A percentile compares a stretch with the other conserved stretches of the same genome.
Conservation (phyloP, 1,140 invertebrate species). For the Mya arenaria region DNA sequence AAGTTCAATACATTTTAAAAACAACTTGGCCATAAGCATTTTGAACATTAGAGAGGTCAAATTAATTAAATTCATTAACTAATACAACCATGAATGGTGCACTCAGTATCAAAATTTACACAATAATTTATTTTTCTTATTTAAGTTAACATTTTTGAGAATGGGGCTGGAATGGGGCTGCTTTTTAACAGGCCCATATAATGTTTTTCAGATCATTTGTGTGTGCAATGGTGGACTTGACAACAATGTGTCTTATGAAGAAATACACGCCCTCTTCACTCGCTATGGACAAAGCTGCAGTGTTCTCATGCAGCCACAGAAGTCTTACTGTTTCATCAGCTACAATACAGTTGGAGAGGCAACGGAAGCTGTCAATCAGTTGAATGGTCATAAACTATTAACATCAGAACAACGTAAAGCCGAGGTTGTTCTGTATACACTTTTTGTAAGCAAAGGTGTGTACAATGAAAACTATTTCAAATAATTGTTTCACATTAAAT, state of each 20-base stretch:
- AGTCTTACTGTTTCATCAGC: constrained; percentile 89
- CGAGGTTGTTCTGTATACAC: constrained; percentile 84
- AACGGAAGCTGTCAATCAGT: constrained; percentile 82
- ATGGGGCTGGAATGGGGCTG: neutral
- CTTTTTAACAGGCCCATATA: neutral
- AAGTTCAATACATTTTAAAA: neutral
- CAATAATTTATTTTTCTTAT: neutral
- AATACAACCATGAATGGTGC: neutral
- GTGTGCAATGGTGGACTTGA: constrained; percentile 90
- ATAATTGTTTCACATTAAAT: too few species aligned
- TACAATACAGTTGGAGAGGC: constrained; percentile 83
- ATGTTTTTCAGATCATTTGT: constrained; percentile 82
- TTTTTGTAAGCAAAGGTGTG: constrained; percentile 84
- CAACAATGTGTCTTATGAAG: constrained; percentile 86
- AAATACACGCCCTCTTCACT: constrained; percentile 83
- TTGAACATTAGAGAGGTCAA: neutral
- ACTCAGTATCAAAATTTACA: neutral
- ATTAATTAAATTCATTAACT: neutral
- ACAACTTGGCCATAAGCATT: neutral
- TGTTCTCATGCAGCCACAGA: constrained; percentile 86
- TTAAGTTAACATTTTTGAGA: neutral
- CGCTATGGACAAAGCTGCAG: constrained; percentile 82
- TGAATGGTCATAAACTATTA: constrained; percentile 76
- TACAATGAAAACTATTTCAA: too few species aligned
- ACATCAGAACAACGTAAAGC: constrained; percentile 49